Percentiles rank a stretch among this genome's conserved stretches.
phyloP scores from a whole-genome alignment of 2,797 vertebrate genomes.

The Sebastes minor region DNA sequence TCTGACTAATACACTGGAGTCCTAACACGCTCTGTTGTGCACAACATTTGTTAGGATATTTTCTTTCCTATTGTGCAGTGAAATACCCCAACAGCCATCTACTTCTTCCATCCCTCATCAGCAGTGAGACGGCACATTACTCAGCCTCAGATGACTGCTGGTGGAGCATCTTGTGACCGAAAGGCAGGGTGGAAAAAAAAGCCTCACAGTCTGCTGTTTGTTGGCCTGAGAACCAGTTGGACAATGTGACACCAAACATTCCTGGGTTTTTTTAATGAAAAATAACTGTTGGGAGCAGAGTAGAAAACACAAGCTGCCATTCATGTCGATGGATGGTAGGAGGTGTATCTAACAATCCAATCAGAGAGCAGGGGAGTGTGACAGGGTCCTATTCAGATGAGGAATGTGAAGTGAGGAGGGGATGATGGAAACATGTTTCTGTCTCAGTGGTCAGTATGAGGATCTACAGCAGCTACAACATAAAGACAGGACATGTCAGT shows the following conservation, averaged over 20 bases:
- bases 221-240: constrained; percentile 49
- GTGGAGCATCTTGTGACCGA: constrained; percentile 72
- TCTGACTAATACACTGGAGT: background rate
- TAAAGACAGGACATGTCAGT: background rate
- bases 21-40: background rate
- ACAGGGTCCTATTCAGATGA: constrained; percentile 16
- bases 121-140: constrained; percentile 53
- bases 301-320: constrained; percentile 62
- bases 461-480: background rate
- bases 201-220: constrained; percentile 58
- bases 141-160: constrained; percentile 69
- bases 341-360: constrained; percentile 26
- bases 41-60: background rate
- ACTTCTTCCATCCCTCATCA: constrained; percentile 33
- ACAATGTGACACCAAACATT: constrained; percentile 62
- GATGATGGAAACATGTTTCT: background rate
- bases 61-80: background rate
- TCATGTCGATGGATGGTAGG: constrained; percentile 49
- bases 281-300: constrained; percentile 36
- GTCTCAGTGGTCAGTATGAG: background rate
- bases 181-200: constrained; percentile 36
- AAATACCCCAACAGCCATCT: constrained; percentile 18
- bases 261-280: constrained; percentile 6
- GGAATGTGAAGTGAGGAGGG: constrained; percentile 22
- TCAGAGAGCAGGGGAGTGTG: constrained; percentile 19